Conservation (phyloP, 2,797 vertebrate species). For the Onychomys arenicola region DNA sequence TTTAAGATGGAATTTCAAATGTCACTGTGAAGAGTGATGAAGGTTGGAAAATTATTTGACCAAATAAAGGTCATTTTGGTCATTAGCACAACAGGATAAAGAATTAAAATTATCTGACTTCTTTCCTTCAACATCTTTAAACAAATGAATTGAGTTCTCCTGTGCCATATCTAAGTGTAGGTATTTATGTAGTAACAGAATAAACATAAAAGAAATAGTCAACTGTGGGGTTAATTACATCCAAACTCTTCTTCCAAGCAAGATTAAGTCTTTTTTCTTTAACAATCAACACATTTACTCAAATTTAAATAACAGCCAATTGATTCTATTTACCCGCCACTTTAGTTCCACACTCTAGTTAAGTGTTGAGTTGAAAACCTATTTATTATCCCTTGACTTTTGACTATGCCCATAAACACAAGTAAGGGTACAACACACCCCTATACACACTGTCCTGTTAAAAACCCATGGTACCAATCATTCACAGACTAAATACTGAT, state of each 20-base stretch:
- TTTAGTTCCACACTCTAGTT: background rate
- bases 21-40: constrained; percentile 18
- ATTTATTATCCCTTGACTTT: constrained; percentile 16
- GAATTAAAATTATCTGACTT: constrained; percentile 49
- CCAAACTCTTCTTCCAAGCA: background rate
- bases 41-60: background rate
- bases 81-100: constrained; percentile 33
- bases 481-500: background rate
- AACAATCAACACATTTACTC: background rate
- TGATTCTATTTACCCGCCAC: background rate
- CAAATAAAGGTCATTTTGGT: constrained; percentile 23
- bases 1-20: constrained; percentile 52
- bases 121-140: constrained; percentile 29
- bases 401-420: constrained; percentile 23
- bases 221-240: background rate
- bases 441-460: background rate
- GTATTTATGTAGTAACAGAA: constrained; percentile 3
- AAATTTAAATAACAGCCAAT: constrained; percentile 26
- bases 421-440: background rate
- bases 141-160: background rate
- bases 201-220: constrained; percentile 29
- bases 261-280: background rate
- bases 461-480: background rate
- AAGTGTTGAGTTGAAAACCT: constrained; percentile 27
- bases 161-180: constrained; percentile 4